A percentile compares a stretch with the other conserved stretches of the same genome.
Evolutionary conservation across 2,888 invertebrate genomes (phyloP).

Genomic region (Metopia argyrocephala): DNA sequence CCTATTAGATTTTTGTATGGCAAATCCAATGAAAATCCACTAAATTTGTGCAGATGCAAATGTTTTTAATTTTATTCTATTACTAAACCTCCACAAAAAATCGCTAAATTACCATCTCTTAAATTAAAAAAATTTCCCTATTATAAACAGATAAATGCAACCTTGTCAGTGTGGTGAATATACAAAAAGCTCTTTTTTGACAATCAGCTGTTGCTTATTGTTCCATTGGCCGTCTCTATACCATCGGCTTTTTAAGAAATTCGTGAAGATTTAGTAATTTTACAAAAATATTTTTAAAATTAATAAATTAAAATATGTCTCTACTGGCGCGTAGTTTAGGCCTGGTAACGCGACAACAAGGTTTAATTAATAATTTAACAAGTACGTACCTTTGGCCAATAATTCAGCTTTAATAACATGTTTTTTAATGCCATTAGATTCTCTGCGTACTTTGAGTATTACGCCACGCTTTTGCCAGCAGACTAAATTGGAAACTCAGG

Average conservation of each 20-base stretch:
- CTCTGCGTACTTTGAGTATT: constrained; percentile 70
- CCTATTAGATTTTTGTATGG: too few species aligned
- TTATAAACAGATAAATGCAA: neutral
- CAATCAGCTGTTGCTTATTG: constrained; percentile 18
- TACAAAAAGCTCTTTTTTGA: neutral
- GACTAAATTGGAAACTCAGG: constrained; percentile 55
- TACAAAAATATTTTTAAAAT: neutral
- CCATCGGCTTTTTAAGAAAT: neutral
- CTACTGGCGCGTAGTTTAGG: constrained; percentile 68
- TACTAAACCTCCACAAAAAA: too few species aligned
- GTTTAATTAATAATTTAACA: constrained; percentile 60
- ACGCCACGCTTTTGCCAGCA: constrained; percentile 67
- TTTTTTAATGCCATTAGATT: constrained; percentile 60
- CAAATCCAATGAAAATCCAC: too few species aligned
- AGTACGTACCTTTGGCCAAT: constrained; percentile 63
- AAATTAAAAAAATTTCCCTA: neutral
- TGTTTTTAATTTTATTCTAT: too few species aligned
- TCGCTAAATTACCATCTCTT: neutral
- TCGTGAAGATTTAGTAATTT: too few species aligned
- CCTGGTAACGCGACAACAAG: constrained; percentile 67
- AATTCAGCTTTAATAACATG: neutral
- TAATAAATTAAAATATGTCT: constrained; percentile 65
- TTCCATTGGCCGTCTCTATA: neutral
- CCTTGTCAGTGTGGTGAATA: neutral
- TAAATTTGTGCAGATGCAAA: too few species aligned